Percentiles rank a stretch among this genome's conserved stretches.
phyloP scores from a whole-genome alignment of 2,113 vertebrate species.

The Rhinoderma darwinii region DNA sequence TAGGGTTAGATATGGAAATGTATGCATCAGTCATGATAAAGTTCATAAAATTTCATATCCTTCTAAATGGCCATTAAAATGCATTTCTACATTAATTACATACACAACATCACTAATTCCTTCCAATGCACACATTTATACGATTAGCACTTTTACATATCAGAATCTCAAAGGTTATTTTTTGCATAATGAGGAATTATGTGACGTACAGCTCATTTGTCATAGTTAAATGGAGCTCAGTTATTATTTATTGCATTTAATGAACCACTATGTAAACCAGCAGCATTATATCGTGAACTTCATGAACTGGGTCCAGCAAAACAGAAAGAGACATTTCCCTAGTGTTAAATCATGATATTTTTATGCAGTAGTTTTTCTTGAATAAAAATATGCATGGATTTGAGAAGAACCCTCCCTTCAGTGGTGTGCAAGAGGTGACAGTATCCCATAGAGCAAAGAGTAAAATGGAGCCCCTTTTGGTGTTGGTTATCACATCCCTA shows the following conservation, averaged over 20 bases:
- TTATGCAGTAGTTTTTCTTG: neutral
- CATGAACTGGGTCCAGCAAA: neutral
- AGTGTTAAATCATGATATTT: neutral
- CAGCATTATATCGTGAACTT: constrained; percentile 4
- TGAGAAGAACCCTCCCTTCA: neutral
- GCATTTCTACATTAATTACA: neutral
- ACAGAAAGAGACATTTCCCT: neutral
- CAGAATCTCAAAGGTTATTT: constrained; percentile 27
- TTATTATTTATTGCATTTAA: constrained; percentile 30
- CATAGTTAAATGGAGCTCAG: constrained; percentile 24
- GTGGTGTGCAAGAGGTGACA: neutral
- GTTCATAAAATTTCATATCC: neutral
- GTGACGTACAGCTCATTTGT: neutral
- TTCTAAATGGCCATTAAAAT: neutral
- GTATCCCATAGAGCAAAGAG: neutral
- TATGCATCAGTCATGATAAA: neutral
- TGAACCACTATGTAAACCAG: constrained; percentile 4
- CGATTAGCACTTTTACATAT: constrained; percentile 24
- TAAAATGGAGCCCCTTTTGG: neutral
- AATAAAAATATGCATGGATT: neutral
- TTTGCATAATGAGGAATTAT: constrained; percentile 28
- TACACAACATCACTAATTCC: neutral
- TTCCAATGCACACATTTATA: neutral
- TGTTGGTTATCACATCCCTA: too few relatives aligned
- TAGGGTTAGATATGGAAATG: neutral